Percentiles rank a stretch among this genome's conserved stretches.
Evolutionary conservation across 2,113 vertebrate genomes (phyloP).

Genomic region (Erythrocercus mccallii): DNA sequence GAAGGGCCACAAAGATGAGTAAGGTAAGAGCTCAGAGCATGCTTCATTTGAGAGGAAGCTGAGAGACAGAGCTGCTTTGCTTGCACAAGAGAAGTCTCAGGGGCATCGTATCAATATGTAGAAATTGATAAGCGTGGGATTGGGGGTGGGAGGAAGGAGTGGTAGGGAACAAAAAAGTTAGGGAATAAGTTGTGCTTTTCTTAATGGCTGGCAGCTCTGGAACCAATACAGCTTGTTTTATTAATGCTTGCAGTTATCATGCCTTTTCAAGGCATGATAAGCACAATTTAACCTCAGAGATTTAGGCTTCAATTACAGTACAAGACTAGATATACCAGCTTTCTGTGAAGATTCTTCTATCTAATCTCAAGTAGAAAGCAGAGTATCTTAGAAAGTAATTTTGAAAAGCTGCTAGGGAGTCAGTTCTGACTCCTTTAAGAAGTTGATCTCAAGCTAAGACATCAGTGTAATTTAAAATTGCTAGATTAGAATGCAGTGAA

Average conservation of each 20-base stretch:
- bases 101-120: neutral
- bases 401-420: neutral
- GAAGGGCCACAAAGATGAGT: neutral
- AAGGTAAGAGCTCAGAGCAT: neutral
- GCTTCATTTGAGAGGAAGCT: neutral
- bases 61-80: neutral
- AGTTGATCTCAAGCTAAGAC: neutral
- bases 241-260: neutral
- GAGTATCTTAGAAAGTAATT: neutral
- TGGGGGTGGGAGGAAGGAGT: accelerated
- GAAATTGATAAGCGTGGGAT: accelerated
- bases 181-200: neutral
- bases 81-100: neutral
- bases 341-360: neutral
- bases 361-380: neutral
- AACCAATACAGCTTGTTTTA: neutral
- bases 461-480: neutral
- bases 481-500: neutral
- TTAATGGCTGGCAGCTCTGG: neutral
- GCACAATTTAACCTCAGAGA: neutral
- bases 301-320: neutral
- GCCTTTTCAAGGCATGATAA: neutral
- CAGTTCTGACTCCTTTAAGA: neutral
- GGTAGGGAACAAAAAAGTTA: neutral
- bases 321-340: neutral